Evolutionary conservation across 2,113 vertebrate genomes (phyloP).

Genomic region (Clarias batrachus): DNA sequence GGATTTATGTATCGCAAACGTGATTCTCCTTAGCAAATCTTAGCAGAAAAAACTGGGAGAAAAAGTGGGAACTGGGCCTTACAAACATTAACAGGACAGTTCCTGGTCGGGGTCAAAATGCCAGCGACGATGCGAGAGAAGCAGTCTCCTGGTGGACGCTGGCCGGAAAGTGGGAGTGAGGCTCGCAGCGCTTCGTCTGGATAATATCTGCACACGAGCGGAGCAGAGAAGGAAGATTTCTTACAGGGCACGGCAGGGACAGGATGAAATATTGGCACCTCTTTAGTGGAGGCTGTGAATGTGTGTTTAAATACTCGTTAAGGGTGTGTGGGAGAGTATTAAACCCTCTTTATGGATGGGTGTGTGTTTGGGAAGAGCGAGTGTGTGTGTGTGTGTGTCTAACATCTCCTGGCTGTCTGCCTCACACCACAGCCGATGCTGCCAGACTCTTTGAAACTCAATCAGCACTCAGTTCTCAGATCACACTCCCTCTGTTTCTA

Average conservation of each 20-base stretch:
- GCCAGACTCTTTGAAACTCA: conserved; percentile 77
- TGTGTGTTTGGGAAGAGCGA: conserved; percentile 23
- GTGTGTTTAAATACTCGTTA: conserved; percentile 26
- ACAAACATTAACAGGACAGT: not conserved
- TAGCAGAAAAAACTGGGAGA: too few relatives aligned
- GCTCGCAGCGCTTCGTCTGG: not conserved
- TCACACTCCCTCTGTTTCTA: conserved; percentile 61
- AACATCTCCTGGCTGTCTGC: conserved; percentile 72
- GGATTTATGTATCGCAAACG: too few relatives aligned
- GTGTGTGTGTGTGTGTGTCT: conserved; percentile 25
- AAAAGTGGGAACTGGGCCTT: too few relatives aligned
- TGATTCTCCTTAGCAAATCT: too few relatives aligned
- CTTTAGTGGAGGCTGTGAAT: conserved; percentile 13
- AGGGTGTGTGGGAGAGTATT: conserved; percentile 29
- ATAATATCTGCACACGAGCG: conserved; percentile 15
- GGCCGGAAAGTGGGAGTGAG: not conserved
- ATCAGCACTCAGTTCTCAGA: conserved; percentile 73
- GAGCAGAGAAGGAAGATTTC: not conserved
- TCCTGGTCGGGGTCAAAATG: conserved; percentile 1
- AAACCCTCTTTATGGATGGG: conserved; percentile 10
- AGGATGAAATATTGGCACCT: conserved; percentile 21
- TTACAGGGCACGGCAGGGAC: not conserved
- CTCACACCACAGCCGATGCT: conserved; percentile 54
- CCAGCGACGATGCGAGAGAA: not conserved
- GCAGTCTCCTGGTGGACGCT: not conserved